Evolutionary conservation across 2,113 vertebrate genomes (phyloP).

Genomic region (Limnothrissa miodon): DNA sequence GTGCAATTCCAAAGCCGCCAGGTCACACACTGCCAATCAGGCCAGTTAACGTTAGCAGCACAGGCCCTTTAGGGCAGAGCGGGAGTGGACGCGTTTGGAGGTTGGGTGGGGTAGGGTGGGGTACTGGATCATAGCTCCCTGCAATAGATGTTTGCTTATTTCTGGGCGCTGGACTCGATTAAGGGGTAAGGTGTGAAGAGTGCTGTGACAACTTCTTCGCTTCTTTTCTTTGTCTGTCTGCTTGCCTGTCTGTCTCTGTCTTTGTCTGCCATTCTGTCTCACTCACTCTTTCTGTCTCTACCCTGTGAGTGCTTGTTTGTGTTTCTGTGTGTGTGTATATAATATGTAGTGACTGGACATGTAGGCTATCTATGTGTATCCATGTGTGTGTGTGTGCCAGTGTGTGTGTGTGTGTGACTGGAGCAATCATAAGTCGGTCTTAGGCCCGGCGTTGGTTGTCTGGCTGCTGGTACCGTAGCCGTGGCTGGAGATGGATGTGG

Average conservation of each 20-base stretch:
- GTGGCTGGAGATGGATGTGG: conserved; percentile 76
- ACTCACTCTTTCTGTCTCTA: conserved; percentile 43
- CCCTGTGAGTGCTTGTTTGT: conserved; percentile 30
- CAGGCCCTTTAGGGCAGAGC: not conserved
- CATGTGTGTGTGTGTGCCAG: not conserved
- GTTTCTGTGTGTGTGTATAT: not conserved
- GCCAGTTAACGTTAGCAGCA: not conserved
- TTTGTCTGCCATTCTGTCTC: conserved; percentile 37
- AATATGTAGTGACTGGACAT: too few relatives aligned
- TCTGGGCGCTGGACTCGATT: conserved; percentile 26
- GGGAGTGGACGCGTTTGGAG: not conserved
- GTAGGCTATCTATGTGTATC: not conserved
- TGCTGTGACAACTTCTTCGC: conserved; percentile 37
- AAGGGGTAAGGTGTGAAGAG: conserved; percentile 60
- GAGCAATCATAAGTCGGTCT: conserved; percentile 87
- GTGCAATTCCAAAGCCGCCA: not conserved
- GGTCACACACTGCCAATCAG: not conserved
- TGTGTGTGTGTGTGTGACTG: conserved; percentile 1
- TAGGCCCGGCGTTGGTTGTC: conserved; percentile 87
- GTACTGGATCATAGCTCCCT: not conserved
- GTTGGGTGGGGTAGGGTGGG: not conserved
- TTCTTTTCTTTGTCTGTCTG: conserved; percentile 32
- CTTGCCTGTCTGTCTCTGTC: not conserved
- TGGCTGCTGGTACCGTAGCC: conserved; percentile 88
- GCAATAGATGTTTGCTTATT: not conserved